A percentile compares a stretch with the other conserved stretches of the same genome.
Evolutionary conservation across 2,797 vertebrate species (phyloP).

Genomic region (Geotrypetes seraphini): DNA sequence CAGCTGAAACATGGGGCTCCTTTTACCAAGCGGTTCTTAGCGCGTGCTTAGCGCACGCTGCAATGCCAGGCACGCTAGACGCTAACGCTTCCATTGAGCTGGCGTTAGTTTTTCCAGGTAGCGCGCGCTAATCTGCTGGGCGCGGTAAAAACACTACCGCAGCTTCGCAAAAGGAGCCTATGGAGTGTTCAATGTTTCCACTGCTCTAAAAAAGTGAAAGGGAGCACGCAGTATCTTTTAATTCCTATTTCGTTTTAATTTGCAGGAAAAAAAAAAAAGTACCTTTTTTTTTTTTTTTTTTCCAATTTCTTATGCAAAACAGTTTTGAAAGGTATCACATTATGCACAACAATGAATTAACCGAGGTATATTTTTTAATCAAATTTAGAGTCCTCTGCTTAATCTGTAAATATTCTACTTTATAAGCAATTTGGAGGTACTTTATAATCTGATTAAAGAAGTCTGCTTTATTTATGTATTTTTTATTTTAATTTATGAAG

Average conservation of each 20-base stretch:
- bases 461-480: constrained; percentile 24
- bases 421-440: constrained; percentile 9
- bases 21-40: no score
- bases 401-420: constrained; percentile 10
- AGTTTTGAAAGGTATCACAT: no score
- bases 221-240: constrained; percentile 3
- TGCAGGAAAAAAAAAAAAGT: constrained; percentile 13
- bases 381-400: constrained; percentile 16
- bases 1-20: no score
- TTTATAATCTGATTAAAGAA: constrained; percentile 18
- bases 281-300: constrained; percentile 9
- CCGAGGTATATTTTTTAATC: constrained; percentile 17
- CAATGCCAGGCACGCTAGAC: no score
- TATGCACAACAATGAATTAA: constrained; percentile 2
- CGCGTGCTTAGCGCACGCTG: no score
- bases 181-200: no score
- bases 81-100: no score
- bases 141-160: no score
- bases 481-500: constrained; percentile 27
- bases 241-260: constrained; percentile 4
- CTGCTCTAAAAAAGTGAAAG: neutral
- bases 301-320: constrained; percentile 4
- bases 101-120: no score
- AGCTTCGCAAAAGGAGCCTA: no score
- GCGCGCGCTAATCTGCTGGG: no score